phyloP scores from a whole-genome alignment of 2,797 vertebrate genomes.

The Micropoecilia bifurca region DNA sequence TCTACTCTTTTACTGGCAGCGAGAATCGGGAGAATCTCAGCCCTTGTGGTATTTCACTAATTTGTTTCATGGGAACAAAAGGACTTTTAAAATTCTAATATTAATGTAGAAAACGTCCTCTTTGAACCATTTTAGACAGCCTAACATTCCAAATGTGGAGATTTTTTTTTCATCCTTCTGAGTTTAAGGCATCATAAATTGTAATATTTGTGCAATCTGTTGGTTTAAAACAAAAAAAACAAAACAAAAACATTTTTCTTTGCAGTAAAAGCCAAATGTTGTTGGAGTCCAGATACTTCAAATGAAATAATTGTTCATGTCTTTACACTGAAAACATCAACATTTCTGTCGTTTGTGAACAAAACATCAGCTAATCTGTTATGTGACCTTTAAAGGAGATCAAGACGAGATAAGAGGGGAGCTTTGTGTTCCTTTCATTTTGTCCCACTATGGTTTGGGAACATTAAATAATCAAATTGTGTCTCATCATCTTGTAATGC shows the following conservation, averaged over 20 bases:
- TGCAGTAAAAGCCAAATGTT: neutral
- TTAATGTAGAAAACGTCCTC: slow-evolving; percentile 11
- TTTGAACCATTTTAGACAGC: neutral
- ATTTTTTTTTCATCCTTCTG: neutral
- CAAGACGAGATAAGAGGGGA: slow-evolving; percentile 36
- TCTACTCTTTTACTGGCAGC: neutral
- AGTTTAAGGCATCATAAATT: neutral
- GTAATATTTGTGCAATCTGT: neutral
- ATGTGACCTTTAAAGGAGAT: slow-evolving; percentile 31
- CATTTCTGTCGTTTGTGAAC: neutral
- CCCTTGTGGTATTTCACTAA: slow-evolving; percentile 18
- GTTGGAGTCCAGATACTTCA: neutral
- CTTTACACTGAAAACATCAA: slow-evolving; percentile 13
- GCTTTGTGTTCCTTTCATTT: slow-evolving; percentile 73
- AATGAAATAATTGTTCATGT: slow-evolving; percentile 7
- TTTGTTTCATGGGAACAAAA: slow-evolving; percentile 23
- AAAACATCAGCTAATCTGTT: slow-evolving; percentile 44
- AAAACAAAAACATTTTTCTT: neutral
- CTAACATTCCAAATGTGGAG: neutral
- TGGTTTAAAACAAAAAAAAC: neutral
- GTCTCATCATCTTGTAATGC: slow-evolving; percentile 41
- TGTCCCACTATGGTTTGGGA: slow-evolving; percentile 54
- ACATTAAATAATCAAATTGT: slow-evolving; percentile 73
- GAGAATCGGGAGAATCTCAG: neutral
- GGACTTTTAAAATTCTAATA: slow-evolving; percentile 23